Evolutionary conservation across 2,113 vertebrate genomes (phyloP).

Genomic region (Notothenia rossii): DNA sequence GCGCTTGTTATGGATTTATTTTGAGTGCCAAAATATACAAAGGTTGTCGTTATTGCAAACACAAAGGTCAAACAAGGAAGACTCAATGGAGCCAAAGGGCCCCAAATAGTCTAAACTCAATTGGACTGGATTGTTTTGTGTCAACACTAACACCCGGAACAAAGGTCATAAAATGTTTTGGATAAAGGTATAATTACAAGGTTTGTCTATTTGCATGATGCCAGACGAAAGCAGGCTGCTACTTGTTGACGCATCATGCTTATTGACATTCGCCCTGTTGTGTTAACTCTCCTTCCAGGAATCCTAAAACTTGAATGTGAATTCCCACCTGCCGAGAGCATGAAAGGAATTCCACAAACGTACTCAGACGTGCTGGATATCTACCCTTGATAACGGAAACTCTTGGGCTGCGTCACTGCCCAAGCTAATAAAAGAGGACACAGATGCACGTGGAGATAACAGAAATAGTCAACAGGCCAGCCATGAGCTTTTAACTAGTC

Average conservation of each 20-base stretch:
- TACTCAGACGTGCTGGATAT: conserved; percentile 1
- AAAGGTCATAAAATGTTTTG: background rate
- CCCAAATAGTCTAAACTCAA: too few species aligned
- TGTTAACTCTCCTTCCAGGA: background rate
- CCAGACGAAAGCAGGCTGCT: background rate
- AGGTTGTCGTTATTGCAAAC: background rate
- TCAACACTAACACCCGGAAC: background rate
- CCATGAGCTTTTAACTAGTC: too few species aligned
- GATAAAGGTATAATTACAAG: too few species aligned
- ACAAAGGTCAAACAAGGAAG: background rate
- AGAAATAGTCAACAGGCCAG: background rate
- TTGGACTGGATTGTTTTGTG: background rate
- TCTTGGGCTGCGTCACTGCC: conserved; percentile 1
- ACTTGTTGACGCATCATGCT: background rate
- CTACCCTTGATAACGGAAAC: background rate
- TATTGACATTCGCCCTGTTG: background rate
- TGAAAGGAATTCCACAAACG: background rate
- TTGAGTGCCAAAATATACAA: background rate
- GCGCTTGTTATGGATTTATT: conserved; percentile 36
- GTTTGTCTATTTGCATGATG: background rate
- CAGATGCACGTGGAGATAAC: background rate
- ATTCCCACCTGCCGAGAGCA: background rate
- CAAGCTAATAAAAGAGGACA: conserved; percentile 26
- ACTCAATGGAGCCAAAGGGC: background rate
- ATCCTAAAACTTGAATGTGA: background rate